Evolutionary conservation across 2,797 vertebrate genomes (phyloP).

Genomic region (Brotula barbata): DNA sequence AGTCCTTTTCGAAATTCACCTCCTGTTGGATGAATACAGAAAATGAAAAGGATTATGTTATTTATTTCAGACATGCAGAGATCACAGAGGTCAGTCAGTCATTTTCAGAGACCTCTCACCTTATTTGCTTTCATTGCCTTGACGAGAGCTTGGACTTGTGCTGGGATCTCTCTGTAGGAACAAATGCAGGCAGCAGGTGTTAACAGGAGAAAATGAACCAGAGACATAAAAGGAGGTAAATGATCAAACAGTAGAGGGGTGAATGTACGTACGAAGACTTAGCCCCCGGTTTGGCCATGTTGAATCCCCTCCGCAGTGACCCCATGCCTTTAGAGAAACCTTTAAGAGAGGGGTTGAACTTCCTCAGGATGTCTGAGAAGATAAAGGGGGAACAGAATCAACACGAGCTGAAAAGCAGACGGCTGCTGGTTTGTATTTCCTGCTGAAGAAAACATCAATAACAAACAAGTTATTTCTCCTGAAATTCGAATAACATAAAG

Average conservation of each 20-base stretch:
- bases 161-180: conserved; percentile 80
- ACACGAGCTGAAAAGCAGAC: neutral
- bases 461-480: no score
- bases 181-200: conserved; percentile 1
- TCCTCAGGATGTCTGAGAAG: conserved; percentile 87
- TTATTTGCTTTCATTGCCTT: conserved; percentile 78
- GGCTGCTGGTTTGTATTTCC: neutral
- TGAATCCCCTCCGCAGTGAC: conserved; percentile 78
- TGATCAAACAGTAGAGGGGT: neutral
- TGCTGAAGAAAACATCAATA: neutral
- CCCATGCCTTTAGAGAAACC: conserved; percentile 83
- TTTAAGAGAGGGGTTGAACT: conserved; percentile 83
- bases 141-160: conserved; percentile 80
- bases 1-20: conserved; percentile 86
- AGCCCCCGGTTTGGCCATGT: conserved; percentile 80
- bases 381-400: neutral
- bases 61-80: neutral
- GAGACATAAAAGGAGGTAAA: neutral
- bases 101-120: conserved; percentile 66
- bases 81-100: neutral
- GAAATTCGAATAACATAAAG: no score
- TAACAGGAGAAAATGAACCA: conserved; percentile 2
- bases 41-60: neutral
- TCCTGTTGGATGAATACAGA: conserved; percentile 66
- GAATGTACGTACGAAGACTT: conserved; percentile 77